Percentiles rank a stretch among this genome's conserved stretches.
Evolutionary conservation across 2,113 vertebrate genomes (phyloP).

Genomic region (Sapajus apella): DNA sequence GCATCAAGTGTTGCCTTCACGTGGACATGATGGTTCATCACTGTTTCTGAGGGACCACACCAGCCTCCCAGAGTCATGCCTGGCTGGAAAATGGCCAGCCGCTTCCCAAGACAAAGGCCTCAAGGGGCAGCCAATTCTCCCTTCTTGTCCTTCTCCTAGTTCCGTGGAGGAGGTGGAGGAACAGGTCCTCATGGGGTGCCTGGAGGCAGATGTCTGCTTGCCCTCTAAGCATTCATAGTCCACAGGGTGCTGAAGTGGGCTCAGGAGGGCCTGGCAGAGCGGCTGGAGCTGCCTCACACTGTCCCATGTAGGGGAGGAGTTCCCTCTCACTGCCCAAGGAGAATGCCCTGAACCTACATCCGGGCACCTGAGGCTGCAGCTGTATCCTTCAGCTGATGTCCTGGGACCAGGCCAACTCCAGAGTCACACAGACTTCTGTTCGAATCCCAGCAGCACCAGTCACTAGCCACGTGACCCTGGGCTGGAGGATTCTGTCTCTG

Average conservation of each 20-base stretch:
- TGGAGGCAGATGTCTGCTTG: not conserved
- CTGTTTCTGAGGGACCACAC: not conserved
- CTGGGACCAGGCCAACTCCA: not conserved
- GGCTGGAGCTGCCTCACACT: not conserved
- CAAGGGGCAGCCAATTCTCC: too few relatives aligned
- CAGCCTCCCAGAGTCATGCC: not conserved
- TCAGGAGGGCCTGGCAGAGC: not conserved
- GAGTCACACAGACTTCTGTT: accelerated
- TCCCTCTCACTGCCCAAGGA: not conserved
- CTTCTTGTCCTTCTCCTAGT: not conserved
- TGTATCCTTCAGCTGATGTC: not conserved
- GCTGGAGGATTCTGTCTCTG: accelerated
- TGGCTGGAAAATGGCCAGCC: not conserved
- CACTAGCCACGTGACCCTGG: accelerated
- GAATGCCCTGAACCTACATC: not conserved
- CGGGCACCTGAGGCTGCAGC: not conserved
- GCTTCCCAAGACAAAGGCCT: not conserved
- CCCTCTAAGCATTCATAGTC: not conserved
- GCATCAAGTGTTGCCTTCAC: accelerated
- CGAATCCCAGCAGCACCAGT: not conserved
- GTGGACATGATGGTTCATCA: accelerated
- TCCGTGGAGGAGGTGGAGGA: accelerated
- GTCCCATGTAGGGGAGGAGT: not conserved
- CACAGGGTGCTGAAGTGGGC: not conserved
- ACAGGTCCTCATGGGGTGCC: not conserved